Percentiles rank a stretch among this genome's conserved stretches.
These are phyloP conservation scores for Urocynchramus pylzowi DNA, from an alignment of 2,113 vertebrate species.

Conservation along the genomic window DNA sequence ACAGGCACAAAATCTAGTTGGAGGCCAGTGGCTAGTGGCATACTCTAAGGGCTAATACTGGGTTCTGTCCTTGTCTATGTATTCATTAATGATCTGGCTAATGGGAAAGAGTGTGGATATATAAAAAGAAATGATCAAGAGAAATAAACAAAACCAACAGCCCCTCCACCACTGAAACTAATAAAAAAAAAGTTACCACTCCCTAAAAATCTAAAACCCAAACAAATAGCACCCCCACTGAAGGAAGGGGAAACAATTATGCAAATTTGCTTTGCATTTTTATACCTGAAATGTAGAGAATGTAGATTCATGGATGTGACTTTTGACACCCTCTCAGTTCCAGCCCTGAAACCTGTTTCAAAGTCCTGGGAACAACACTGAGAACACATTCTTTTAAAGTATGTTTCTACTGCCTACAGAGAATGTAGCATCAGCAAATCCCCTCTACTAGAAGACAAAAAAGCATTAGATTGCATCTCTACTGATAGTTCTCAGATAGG, in stretches of 20 bases:
- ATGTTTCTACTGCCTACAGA: background rate
- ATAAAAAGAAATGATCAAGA: background rate
- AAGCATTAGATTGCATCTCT: background rate
- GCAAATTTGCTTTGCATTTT: background rate
- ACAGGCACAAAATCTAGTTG: background rate
- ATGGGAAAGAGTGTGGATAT: background rate
- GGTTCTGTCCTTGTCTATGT: background rate
- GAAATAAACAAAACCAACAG: background rate
- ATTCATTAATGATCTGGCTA: background rate
- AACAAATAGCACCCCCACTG: background rate
- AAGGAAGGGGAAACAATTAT: background rate
- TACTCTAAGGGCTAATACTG: background rate
- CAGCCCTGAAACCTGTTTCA: background rate
- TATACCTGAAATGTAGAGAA: background rate
- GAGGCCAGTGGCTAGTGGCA: background rate
- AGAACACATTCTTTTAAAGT: background rate
- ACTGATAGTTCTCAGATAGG: background rate
- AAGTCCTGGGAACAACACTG: background rate
- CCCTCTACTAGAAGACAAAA: background rate
- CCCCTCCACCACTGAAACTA: rapidly evolving
- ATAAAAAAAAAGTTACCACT: background rate
- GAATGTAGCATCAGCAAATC: background rate
- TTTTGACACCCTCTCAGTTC: background rate
- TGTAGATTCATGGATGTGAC: background rate
- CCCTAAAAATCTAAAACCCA: background rate